Evolutionary conservation across 1,140 invertebrate genomes (phyloP), one percentile per base, ranked within the genome.

Genomic region (Drosophila cardini): DNA sequence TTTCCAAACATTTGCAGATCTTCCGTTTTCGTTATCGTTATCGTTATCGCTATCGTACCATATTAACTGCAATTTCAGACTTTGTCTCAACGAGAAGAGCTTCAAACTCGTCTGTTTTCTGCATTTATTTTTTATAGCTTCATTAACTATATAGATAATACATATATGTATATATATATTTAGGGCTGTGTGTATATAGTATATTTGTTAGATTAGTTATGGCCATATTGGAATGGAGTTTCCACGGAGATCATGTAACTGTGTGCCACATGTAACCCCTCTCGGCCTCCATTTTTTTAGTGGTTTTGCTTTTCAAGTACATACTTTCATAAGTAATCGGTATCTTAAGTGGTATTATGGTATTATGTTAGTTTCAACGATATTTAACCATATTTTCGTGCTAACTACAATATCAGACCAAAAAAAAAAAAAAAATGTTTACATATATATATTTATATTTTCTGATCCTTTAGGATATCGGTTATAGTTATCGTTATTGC

Each of bases 61-160:
- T 58, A 64, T 64, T 32, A 52, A 32, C 60, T 60, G 55, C 55
- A 73, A 50, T 71, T 73, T 86, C 84, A 87, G 76, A 87, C 78
- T 82, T 82, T 79, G 65, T 75, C 67, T 75, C 67, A 61, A 57
- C 72, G 38, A 18, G 30, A 30, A 43, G 63, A 68, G 46, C 38
- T 56, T 58, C 32, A 7, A 60, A 58, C 45, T 76, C 40, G 40
- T 42, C 36, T 32, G 15, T 26, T 30, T 46, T 42, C 63, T 74
- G 69, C 72, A 32, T 70, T 53, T 61, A 43, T 64, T 26, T 78
- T n/a, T n/a, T n/a, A n/a, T n/a, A n/a, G n/a, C n/a, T n/a, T n/a
- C n/a, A n/a, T n/a, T n/a, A n/a, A 70, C 40, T 63, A 21, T 21
- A 10, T 42, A 11, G 38, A 55, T 15, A n/a, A 46, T 45, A 38